Percentiles rank a stretch among this genome's conserved stretches.
Conservation (phyloP, 2,888 invertebrate species). For the Erebia epiphron region DNA sequence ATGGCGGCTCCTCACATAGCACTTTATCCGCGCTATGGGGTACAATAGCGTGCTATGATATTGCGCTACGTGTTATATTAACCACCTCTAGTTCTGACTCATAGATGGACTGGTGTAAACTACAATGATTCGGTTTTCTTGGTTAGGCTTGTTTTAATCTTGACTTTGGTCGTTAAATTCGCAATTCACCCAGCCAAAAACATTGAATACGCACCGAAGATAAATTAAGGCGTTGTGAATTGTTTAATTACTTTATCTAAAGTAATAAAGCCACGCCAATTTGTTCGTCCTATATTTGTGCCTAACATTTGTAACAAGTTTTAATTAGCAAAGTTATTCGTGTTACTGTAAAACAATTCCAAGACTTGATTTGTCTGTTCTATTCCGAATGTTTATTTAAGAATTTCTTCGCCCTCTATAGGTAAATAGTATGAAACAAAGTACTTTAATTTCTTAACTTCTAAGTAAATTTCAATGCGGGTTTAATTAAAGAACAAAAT, state of each 20-base stretch:
- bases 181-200: not conserved
- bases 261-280: conserved; percentile 9
- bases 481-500: too few relatives aligned
- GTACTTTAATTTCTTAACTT: not conserved
- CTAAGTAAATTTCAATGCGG: too few relatives aligned
- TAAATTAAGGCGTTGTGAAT: conserved; percentile 5
- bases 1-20: too few relatives aligned
- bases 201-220: not conserved
- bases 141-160: too few relatives aligned
- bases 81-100: too few relatives aligned
- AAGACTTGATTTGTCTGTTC: conserved; percentile 1
- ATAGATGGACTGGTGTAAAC: too few relatives aligned
- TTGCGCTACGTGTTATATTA: too few relatives aligned
- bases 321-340: conserved; percentile 16
- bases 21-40: too few relatives aligned
- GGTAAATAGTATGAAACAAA: not conserved
- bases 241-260: conserved; percentile 11
- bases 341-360: conserved; percentile 1
- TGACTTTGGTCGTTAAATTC: too few relatives aligned
- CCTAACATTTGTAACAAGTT: conserved; percentile 9
- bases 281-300: not conserved
- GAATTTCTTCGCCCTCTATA: not conserved
- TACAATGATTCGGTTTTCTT: too few relatives aligned
- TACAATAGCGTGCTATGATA: too few relatives aligned
- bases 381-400: not conserved